phyloP scores from a whole-genome alignment of 2,888 invertebrate genomes.

The Ernsta delagoae region DNA sequence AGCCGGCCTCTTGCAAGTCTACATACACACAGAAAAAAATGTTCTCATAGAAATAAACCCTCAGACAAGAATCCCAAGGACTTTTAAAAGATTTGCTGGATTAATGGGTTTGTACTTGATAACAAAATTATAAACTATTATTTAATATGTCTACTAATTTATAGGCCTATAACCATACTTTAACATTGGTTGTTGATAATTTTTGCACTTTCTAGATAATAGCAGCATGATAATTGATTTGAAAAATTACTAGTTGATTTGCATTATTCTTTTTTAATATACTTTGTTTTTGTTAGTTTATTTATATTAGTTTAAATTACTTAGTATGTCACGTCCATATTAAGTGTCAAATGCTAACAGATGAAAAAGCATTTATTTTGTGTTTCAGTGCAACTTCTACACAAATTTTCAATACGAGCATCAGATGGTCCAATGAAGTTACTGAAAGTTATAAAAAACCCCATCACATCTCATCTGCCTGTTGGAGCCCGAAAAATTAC shows the following conservation, averaged over 20 bases:
- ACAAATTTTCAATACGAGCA: slow-evolving; percentile 96
- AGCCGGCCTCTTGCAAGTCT: slow-evolving; percentile 98
- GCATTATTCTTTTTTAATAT: too few species aligned
- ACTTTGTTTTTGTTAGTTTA: too few species aligned
- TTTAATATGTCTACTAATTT: too few species aligned
- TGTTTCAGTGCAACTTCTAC: slow-evolving; percentile 96
- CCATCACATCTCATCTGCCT: slow-evolving; percentile 96
- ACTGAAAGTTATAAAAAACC: slow-evolving; percentile 98
- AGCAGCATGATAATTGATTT: too few species aligned
- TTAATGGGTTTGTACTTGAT: slow-evolving; percentile 91
- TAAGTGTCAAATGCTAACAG: too few species aligned
- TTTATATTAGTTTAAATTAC: too few species aligned
- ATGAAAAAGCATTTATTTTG: neutral
- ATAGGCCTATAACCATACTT: too few species aligned
- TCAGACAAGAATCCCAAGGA: slow-evolving; percentile 98
- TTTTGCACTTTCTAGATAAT: too few species aligned
- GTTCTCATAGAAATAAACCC: slow-evolving; percentile 98
- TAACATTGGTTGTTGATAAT: too few species aligned
- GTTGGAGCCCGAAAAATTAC: slow-evolving; percentile 95
- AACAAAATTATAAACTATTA: neutral
- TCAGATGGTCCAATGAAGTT: slow-evolving; percentile 95
- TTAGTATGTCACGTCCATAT: too few species aligned
- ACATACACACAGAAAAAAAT: slow-evolving; percentile 95
- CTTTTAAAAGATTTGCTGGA: slow-evolving; percentile 98
- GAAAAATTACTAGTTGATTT: too few species aligned